A percentile compares a stretch with the other conserved stretches of the same genome.
Evolutionary conservation across 1,140 invertebrate species (phyloP).

Genomic region (Brachionus calyciflorus): DNA sequence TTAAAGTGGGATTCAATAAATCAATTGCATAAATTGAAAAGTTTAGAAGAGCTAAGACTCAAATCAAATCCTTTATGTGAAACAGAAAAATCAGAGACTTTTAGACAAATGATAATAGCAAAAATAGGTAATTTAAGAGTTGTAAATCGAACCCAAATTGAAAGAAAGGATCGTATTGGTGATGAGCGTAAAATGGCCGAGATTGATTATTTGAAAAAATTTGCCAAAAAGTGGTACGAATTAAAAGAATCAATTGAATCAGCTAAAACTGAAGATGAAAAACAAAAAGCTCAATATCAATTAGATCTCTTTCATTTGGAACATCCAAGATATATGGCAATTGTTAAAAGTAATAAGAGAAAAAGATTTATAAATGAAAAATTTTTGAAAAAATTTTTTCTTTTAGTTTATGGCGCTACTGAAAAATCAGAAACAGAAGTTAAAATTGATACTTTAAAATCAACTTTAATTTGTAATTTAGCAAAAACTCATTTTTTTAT

Average conservation of each 20-base stretch:
- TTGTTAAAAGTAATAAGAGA: constrained; percentile 63
- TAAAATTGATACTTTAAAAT: constrained; percentile 35
- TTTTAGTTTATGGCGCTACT: constrained; percentile 74
- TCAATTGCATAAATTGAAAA: constrained; percentile 75
- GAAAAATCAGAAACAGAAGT: constrained; percentile 69
- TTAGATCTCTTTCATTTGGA: constrained; percentile 66
- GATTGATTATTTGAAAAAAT: constrained; percentile 80
- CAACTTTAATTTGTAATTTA: constrained; percentile 33
- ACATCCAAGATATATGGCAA: constrained; percentile 71
- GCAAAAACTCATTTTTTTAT: too few species aligned
- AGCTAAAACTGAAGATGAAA: constrained; percentile 50
- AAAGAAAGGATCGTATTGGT: constrained; percentile 70
- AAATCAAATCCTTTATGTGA: constrained; percentile 71
- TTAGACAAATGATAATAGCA: constrained; percentile 72
- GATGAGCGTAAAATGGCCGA: constrained; percentile 64
- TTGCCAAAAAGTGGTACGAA: constrained; percentile 71
- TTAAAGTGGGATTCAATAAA: constrained; percentile 74
- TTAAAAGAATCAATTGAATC: constrained; percentile 52
- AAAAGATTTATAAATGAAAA: not conserved
- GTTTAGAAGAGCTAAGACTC: constrained; percentile 71
- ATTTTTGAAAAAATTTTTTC: constrained; percentile 50
- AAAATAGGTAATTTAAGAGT: constrained; percentile 67
- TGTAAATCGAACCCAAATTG: constrained; percentile 60
- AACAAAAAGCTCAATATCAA: constrained; percentile 50
- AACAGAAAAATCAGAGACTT: constrained; percentile 68